Evolutionary conservation across 1,140 invertebrate species (phyloP).

Genomic region (Oreohelix idahoensis): DNA sequence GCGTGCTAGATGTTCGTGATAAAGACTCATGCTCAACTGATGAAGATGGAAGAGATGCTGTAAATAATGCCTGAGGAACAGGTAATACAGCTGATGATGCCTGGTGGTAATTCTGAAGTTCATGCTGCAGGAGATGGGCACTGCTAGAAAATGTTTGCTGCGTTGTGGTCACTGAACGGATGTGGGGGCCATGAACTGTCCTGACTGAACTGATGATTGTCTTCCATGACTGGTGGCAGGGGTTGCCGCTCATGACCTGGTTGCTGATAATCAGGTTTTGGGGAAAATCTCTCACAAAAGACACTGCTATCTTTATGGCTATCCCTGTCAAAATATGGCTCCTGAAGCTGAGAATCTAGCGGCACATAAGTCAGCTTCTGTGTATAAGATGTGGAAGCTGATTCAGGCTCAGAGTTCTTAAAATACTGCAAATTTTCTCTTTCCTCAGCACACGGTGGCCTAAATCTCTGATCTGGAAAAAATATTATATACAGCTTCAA

Average conservation of each 20-base stretch:
- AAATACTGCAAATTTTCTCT: neutral
- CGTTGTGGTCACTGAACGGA: no score
- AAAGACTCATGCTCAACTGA: neutral
- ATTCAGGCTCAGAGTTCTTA: neutral
- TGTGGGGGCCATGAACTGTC: no score
- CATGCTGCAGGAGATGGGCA: no score
- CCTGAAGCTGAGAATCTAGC: neutral
- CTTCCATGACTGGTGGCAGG: neutral
- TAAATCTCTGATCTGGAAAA: neutral
- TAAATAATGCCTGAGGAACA: neutral
- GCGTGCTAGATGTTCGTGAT: neutral
- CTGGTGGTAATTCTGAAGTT: neutral
- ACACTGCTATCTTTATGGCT: neutral
- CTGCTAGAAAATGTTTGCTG: no score
- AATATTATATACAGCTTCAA: neutral
- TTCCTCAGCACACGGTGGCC: neutral
- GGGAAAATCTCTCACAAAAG: neutral
- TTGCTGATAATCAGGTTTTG: neutral
- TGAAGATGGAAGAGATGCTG: neutral
- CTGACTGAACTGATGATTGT: no score
- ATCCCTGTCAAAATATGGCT: neutral
- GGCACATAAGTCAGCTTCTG: neutral
- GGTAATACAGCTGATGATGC: neutral
- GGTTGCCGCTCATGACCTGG: neutral
- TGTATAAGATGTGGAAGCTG: neutral